Evolutionary conservation across 2,113 vertebrate species (phyloP).

Genomic region (Capra hircus): DNA sequence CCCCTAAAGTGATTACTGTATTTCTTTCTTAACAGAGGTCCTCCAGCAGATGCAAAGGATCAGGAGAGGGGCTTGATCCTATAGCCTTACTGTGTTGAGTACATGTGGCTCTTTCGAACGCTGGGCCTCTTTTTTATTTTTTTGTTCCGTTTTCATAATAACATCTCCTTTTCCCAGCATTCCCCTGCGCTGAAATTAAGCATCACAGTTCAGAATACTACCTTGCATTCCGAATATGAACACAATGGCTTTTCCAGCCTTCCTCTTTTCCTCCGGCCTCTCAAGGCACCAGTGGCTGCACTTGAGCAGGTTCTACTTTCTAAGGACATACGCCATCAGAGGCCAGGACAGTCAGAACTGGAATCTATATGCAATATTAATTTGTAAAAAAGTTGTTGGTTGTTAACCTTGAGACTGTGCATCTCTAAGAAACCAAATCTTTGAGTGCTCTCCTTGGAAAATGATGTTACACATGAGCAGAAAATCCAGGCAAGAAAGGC

Average conservation of each 20-base stretch:
- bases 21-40: conserved; percentile 39
- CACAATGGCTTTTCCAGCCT: neutral
- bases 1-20: conserved; percentile 70
- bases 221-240: conserved; percentile 32
- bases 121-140: neutral
- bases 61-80: neutral
- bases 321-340: neutral
- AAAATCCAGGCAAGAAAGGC: conserved; percentile 80
- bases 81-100: neutral
- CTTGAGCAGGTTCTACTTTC: neutral
- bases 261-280: neutral
- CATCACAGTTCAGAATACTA: neutral
- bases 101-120: neutral
- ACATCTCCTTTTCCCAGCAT: neutral
- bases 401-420: conserved; percentile 60
- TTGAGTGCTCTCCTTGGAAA: conserved; percentile 69
- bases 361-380: conserved; percentile 57
- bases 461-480: conserved; percentile 72
- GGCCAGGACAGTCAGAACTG: neutral
- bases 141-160: neutral
- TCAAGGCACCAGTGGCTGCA: neutral
- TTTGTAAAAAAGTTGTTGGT: conserved; percentile 50
- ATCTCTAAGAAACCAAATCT: conserved; percentile 74
- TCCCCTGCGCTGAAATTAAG: neutral
- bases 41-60: conserved; percentile 39